A percentile compares a stretch with the other conserved stretches of the same genome.
Evolutionary conservation across 2,797 vertebrate genomes (phyloP).

Genomic region (Poliocrania exsul): DNA sequence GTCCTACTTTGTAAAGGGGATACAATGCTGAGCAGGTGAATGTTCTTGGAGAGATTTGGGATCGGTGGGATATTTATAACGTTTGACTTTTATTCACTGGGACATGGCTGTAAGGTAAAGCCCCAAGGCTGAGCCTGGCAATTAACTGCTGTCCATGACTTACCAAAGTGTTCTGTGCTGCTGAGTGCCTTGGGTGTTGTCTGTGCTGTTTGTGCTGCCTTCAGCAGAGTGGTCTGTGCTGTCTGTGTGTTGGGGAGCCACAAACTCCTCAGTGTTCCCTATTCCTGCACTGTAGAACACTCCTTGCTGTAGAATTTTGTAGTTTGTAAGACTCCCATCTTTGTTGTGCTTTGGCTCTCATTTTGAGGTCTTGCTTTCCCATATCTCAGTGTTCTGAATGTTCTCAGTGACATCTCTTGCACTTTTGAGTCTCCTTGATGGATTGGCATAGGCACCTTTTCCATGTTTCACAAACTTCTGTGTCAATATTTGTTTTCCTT

Average conservation of each 20-base stretch:
- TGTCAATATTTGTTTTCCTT: background rate
- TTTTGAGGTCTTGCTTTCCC: background rate
- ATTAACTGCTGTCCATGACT: background rate
- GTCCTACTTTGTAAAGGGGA: rapidly evolving
- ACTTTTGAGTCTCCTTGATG: background rate
- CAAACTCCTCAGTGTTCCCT: background rate
- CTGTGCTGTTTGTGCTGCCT: background rate
- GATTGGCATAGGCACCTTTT: background rate
- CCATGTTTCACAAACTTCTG: background rate
- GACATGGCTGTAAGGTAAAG: rapidly evolving
- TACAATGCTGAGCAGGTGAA: background rate
- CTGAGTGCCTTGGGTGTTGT: background rate
- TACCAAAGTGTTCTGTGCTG: background rate
- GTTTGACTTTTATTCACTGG: background rate
- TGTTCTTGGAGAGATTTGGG: background rate
- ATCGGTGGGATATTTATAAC: background rate
- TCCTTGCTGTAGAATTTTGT: background rate
- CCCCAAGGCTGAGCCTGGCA: background rate
- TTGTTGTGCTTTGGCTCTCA: background rate
- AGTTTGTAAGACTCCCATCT: background rate
- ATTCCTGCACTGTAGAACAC: background rate
- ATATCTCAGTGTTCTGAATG: background rate
- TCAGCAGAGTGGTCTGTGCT: background rate
- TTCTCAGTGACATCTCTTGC: background rate
- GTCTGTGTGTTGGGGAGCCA: background rate